Base-by-base conservation (phyloP, 2,113 vertebrate species). In the Phrynocephalus versicolor region DNA sequence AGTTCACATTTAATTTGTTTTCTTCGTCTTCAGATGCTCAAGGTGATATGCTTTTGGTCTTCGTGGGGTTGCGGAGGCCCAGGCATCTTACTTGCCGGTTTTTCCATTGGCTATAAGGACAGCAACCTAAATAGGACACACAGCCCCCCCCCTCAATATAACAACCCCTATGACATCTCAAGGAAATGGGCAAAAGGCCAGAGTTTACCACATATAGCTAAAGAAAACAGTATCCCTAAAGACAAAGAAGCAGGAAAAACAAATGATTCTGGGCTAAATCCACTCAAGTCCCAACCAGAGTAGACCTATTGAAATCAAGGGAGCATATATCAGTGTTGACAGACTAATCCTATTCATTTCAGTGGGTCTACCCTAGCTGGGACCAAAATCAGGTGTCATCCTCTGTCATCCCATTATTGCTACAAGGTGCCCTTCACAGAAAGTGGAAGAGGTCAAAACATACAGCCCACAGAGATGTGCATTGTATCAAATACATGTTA, bases 1-100 rank as follows among this genome's bases (percentile, higher is more conserved):
- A 92, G 88, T 81, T 90, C 70, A 74, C 57, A 65, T 88, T 85
- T 57, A 57, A 84, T 86, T 85, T 71, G n/a, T 86, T 89, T 88
- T 58, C 21, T 30, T 81, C 85, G 85, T 67, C 82, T 77, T 85
- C 89, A 90, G 86, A 62, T 84, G n/a, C 84, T 85, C 33, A 16
- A 58, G 88, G 65, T 74, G 70, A 57, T 33, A 70, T 71, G 39
- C 25, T 0, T 0, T 85, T 58, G 7, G 80, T 67, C 88, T 76
- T 88, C 33, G 83, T 65, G 65, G 57, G 74, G 60, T 88, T 85
- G 18, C 0, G 16, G 21, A 67, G 81, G 0, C 0, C 19, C 62
- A 35, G 0, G 55, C 0, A 64, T 64, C 75, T 33, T 81, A 73
- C 51, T 74, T 5, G 0, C 62, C 81, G 39, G 21, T 57, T 70